Conservation (phyloP, 30 jellyfish, hydroid and myxozoan genomes). For the Hydractinia echinata region DNA sequence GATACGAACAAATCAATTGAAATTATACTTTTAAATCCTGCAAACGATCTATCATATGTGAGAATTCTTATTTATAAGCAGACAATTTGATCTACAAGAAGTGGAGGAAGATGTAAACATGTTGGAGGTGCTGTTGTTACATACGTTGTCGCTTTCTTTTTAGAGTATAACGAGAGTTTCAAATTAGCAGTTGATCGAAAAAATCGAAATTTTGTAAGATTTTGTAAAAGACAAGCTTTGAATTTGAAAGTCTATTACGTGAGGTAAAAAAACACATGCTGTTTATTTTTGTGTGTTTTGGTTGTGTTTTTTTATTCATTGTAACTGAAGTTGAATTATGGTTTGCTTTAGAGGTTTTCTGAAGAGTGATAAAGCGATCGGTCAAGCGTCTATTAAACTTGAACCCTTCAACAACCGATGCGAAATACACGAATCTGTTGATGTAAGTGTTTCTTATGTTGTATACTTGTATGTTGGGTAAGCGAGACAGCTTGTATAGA, state of each 20-base stretch:
- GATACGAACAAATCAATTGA: no score
- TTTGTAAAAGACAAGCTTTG: conserved; percentile 58
- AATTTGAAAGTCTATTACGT: conserved; percentile 47
- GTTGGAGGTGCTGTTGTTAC: no score
- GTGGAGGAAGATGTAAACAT: no score
- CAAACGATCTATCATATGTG: no score
- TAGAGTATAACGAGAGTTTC: conserved; percentile 69
- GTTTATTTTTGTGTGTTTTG: no score
- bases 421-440: conserved; percentile 82
- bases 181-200: conserved; percentile 78
- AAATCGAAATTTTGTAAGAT: conserved; percentile 56
- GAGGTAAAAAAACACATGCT: conserved; percentile 34
- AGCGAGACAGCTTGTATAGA: no score
- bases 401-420: conserved; percentile 62
- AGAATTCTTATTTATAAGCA: no score
- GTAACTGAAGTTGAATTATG: background rate
- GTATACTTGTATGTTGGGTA: no score
- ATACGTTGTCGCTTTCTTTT: background rate
- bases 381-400: conserved; percentile 74
- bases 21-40: no score
- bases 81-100: no score
- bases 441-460: conserved; percentile 29
- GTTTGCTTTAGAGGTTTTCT: conserved; percentile 63
- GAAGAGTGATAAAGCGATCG: conserved; percentile 79
- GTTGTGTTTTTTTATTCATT: background rate